Evolutionary conservation across 1,140 invertebrate genomes (phyloP).

Genomic region (Venturia canescens): DNA sequence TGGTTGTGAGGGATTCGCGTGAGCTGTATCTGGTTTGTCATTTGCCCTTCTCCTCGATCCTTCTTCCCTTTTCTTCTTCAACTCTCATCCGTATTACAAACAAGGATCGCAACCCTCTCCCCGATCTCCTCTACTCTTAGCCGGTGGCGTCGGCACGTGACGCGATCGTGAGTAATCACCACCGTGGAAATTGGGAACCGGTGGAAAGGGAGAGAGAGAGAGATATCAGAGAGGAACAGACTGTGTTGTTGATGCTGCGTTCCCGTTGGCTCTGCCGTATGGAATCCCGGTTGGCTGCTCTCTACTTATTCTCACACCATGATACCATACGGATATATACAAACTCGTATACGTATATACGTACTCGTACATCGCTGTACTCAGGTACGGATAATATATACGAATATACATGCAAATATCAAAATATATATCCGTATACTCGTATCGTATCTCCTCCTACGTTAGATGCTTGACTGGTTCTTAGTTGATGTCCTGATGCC

Average conservation of each 20-base stretch:
- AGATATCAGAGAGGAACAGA: neutral
- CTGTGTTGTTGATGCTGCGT: slow-evolving; percentile 26
- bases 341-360: neutral
- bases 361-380: neutral
- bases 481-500: slow-evolving; percentile 20
- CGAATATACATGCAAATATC: too few relatives aligned
- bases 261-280: slow-evolving; percentile 5
- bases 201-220: neutral
- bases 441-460: neutral
- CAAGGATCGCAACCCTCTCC: slow-evolving; percentile 24
- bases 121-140: neutral
- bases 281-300: neutral
- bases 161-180: slow-evolving; percentile 47
- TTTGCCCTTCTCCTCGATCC: slow-evolving; percentile 2
- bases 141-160: slow-evolving; percentile 41
- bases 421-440: neutral
- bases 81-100: neutral
- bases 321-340: neutral
- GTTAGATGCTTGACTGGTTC: slow-evolving; percentile 1
- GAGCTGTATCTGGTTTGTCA: slow-evolving; percentile 12
- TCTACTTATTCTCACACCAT: slow-evolving; percentile 3
- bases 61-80: slow-evolving; percentile 11
- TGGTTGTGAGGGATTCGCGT: slow-evolving; percentile 10
- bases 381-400: too few relatives aligned
- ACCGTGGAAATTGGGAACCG: slow-evolving; percentile 40